These are phyloP conservation scores for Doryteuthis pealeii DNA, from an alignment of 1,140 invertebrate species.

Conservation along the genomic window DNA sequence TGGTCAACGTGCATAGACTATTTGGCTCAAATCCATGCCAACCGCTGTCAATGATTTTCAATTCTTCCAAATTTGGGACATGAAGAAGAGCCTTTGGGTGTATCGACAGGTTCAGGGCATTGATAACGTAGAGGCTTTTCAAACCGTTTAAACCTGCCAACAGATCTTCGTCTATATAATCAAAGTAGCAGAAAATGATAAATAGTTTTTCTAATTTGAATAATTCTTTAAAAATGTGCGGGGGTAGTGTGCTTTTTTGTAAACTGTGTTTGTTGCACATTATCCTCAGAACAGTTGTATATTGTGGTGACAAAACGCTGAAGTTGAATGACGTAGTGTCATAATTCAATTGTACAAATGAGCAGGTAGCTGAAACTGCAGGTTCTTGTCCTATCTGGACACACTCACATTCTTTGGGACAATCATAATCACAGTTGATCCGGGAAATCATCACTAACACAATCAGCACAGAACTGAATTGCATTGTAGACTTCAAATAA, in stretches of 20 bases:
- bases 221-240: not conserved
- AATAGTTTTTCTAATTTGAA: not conserved
- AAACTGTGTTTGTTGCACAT: not conserved
- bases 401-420: not conserved
- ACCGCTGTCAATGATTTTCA: not conserved
- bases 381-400: not conserved
- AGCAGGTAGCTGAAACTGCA: not conserved
- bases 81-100: conserved; percentile 4
- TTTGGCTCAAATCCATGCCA: not conserved
- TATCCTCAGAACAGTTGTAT: not conserved
- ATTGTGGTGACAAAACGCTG: not conserved
- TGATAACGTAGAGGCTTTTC: not conserved
- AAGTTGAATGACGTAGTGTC: not conserved
- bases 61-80: not conserved
- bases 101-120: conserved; percentile 16
- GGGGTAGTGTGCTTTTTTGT: no score
- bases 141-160: not conserved
- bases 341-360: not conserved
- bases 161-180: not conserved
- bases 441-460: no score
- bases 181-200: not conserved
- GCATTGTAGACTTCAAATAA: no score
- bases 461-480: no score
- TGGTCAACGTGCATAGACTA: not conserved
- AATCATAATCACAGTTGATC: no score